A percentile compares a stretch with the other conserved stretches of the same genome.
Conservation (phyloP, 2,797 vertebrate genomes). For the Microchirus variegatus region DNA sequence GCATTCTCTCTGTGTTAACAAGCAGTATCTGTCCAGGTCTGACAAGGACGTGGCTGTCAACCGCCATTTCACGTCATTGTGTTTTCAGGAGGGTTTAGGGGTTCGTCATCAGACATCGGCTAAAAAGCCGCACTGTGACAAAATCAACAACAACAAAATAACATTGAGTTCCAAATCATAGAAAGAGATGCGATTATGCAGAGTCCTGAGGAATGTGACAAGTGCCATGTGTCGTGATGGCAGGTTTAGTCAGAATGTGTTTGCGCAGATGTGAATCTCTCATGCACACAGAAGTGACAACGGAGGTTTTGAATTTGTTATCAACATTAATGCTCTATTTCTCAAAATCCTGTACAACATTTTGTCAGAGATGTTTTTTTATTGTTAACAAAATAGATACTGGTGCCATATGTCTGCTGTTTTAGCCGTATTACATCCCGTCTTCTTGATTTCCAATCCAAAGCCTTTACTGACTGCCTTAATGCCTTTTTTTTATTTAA, state of each 20-base stretch:
- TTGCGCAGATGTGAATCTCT: constrained; percentile 25
- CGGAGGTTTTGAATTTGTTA: background rate
- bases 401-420: no score
- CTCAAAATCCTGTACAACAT: no score
- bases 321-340: no score
- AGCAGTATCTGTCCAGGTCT: constrained; percentile 64
- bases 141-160: constrained; percentile 40
- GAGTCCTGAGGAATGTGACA: constrained; percentile 24
- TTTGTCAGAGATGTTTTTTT: no score
- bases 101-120: constrained; percentile 43
- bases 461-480: no score
- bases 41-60: constrained; percentile 72
- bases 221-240: constrained; percentile 6
- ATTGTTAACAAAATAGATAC: no score
- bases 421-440: no score
- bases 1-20: constrained; percentile 74
- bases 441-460: no score
- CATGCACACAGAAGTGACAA: constrained; percentile 9
- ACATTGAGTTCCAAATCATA: constrained; percentile 26
- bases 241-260: constrained; percentile 28
- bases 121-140: constrained; percentile 53
- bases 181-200: constrained; percentile 27
- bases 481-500: no score
- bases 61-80: constrained; percentile 66
- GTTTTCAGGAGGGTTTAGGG: constrained; percentile 44